Evolutionary conservation across 1,140 invertebrate genomes (phyloP), one percentile per base, ranked within the genome.

Genomic region (Mercenaria mercenaria): DNA sequence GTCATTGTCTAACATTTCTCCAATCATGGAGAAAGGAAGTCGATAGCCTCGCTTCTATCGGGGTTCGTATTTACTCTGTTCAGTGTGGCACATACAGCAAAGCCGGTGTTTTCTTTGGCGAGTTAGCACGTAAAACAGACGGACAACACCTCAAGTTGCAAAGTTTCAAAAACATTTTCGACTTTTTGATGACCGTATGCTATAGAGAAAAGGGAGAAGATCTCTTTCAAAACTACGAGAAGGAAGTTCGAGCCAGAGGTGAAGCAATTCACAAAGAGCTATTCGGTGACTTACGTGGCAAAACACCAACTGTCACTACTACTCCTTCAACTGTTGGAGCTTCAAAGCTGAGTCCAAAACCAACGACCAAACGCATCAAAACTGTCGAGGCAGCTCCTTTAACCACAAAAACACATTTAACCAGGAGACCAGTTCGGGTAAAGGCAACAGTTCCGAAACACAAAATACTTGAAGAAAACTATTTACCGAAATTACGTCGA

Each of bases 21-120:
- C n/a, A n/a, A n/a, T n/a, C n/a, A n/a, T 94, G 94, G 94, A 88
- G 91, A 59, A 74, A 83, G 3, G 93, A 94, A 87, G 56, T 83
- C 26, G 90, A 94, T n/a, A 72, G 83, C 20, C 74, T 93, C 0
- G 39, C 52, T 37, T 39, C 74, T 18, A 91, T 90, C 77, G 92
- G 92, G 26, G 86, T 88, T 20, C 76, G 74, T 4, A 88, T 88
- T 23, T 88, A 88, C 39, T 52, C 56, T 41, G 86, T 88, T 15
- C 86, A 88, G 37, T 79, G 88, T 50, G 15, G 29, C 39, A 6
- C 2, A 0, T 52, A 47, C 20, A 3, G 15, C 47, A 26, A 80
- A 29, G 20, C 29, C 20, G 72, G 69, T 26, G 67, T 72, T 13
- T 92, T 92, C 67, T 92, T 79, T 37, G 56, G 20, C 3, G 52